Conservation (phyloP, 2,113 vertebrate species). For the Siphamia tubifer region DNA sequence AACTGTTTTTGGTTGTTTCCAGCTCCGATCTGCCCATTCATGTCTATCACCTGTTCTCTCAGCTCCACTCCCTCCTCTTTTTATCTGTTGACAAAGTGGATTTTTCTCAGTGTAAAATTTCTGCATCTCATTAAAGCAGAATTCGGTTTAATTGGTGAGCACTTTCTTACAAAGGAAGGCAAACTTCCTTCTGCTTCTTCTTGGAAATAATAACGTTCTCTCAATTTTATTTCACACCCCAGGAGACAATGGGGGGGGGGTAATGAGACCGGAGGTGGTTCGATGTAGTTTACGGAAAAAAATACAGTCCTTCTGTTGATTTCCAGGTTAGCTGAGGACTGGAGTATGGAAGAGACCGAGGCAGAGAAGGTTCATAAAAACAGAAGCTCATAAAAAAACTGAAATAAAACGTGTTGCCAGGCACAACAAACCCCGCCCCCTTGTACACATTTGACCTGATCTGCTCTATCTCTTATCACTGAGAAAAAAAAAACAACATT, state of each 20-base stretch:
- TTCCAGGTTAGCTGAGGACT: background rate
- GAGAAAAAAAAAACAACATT: too few species aligned
- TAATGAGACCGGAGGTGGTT: background rate
- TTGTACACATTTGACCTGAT: too few species aligned
- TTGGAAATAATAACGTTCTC: background rate
- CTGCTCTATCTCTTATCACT: too few species aligned
- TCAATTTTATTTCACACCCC: background rate
- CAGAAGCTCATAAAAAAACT: too few species aligned
- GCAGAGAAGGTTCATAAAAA: background rate
- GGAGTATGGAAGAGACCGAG: background rate
- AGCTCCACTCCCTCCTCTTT: slow-evolving; percentile 6
- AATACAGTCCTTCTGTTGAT: background rate
- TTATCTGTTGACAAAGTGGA: slow-evolving; percentile 18
- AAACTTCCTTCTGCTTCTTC: background rate
- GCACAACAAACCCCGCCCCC: too few species aligned
- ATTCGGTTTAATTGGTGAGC: slow-evolving; percentile 12
- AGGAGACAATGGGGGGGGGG: too few species aligned
- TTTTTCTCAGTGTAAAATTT: slow-evolving; percentile 6
- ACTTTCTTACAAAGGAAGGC: background rate
- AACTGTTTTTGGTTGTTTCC: slow-evolving; percentile 22
- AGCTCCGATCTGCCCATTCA: slow-evolving; percentile 36
- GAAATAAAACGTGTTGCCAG: too few species aligned
- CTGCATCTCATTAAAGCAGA: slow-evolving; percentile 11
- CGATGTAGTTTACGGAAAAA: background rate
- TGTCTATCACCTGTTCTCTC: slow-evolving; percentile 40